Percentiles rank a stretch among this genome's conserved stretches.
Conservation (phyloP, 2,888 invertebrate genomes). For the Eurytoma californica region DNA sequence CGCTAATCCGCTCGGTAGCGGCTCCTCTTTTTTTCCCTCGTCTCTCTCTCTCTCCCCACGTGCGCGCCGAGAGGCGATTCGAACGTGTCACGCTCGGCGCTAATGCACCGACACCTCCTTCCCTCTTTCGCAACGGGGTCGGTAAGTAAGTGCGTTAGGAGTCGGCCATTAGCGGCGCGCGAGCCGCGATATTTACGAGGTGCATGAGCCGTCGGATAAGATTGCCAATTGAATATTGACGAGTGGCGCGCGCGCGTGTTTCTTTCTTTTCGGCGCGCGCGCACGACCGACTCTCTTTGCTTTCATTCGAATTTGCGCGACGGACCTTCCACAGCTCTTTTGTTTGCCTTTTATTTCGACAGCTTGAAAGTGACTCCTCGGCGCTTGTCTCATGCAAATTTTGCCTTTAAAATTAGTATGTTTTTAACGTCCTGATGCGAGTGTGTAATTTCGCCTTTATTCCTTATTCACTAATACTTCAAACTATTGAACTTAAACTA, state of each 20-base stretch:
- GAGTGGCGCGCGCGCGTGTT: slow-evolving; percentile 52
- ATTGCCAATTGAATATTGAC: slow-evolving; percentile 60
- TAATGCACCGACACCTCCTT: slow-evolving; percentile 64
- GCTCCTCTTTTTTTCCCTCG: slow-evolving; percentile 11
- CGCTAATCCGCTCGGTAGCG: slow-evolving; percentile 23
- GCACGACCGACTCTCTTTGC: slow-evolving; percentile 17
- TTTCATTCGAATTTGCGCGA: slow-evolving; percentile 17
- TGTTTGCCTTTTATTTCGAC: slow-evolving; percentile 17
- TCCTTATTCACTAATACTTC: too few species aligned
- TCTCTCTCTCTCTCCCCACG: neutral
- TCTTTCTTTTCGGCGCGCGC: slow-evolving; percentile 23
- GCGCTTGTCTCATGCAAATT: too few species aligned
- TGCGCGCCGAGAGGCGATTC: slow-evolving; percentile 58
- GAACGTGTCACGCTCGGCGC: slow-evolving; percentile 68
- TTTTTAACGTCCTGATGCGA: too few species aligned
- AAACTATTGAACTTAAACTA: too few species aligned
- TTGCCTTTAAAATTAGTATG: too few species aligned
- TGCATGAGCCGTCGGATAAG: slow-evolving; percentile 58
- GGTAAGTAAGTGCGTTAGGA: slow-evolving; percentile 58
- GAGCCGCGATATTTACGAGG: slow-evolving; percentile 60
- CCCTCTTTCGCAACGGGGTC: slow-evolving; percentile 47
- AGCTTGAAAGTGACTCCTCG: neutral
- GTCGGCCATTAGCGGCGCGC: slow-evolving; percentile 57
- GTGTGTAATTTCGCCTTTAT: too few species aligned
- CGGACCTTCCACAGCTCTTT: neutral